Conservation (phyloP, 2,888 invertebrate genomes). For the Hydrotaea cyrtoneurina region DNA sequence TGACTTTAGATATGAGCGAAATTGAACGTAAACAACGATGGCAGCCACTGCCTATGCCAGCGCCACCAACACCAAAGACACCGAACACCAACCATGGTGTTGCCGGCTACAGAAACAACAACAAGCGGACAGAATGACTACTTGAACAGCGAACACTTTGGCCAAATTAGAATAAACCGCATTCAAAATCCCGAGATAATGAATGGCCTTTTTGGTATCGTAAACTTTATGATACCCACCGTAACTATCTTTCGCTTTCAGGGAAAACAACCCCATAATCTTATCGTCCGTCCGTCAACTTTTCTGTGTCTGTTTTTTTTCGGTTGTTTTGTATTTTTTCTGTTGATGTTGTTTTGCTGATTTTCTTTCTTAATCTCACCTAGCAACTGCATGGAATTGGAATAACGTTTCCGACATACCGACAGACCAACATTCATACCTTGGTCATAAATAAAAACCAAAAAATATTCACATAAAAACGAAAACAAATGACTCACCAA, state of each 20-base stretch:
- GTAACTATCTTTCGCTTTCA: conserved; percentile 41
- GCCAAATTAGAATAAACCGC: conserved; percentile 22
- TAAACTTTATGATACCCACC: conserved; percentile 27
- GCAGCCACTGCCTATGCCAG: neutral
- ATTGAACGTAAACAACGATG: conserved; percentile 24
- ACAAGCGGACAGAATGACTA: neutral
- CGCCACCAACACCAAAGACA: neutral
- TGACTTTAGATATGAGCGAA: conserved; percentile 39
- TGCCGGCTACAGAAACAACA: neutral
- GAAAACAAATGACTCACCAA: conserved; percentile 50
- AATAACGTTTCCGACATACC: neutral
- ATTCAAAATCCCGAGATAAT: conserved; percentile 22
- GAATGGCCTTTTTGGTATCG: conserved; percentile 30
- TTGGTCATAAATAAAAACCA: conserved; percentile 27
- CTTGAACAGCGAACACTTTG: neutral
- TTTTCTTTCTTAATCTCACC: conserved; percentile 33
- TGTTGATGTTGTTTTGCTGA: neutral
- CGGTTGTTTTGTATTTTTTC: neutral
- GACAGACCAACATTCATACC: neutral
- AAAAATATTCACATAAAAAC: conserved; percentile 35
- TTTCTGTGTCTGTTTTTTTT: neutral
- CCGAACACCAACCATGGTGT: neutral
- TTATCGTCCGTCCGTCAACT: conserved; percentile 32
- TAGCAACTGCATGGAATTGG: conserved; percentile 18
- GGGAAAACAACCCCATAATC: conserved; percentile 40